Base-by-base conservation (phyloP, 2,888 invertebrate genomes). In the Sinopyrophorus schimmeli region DNA sequence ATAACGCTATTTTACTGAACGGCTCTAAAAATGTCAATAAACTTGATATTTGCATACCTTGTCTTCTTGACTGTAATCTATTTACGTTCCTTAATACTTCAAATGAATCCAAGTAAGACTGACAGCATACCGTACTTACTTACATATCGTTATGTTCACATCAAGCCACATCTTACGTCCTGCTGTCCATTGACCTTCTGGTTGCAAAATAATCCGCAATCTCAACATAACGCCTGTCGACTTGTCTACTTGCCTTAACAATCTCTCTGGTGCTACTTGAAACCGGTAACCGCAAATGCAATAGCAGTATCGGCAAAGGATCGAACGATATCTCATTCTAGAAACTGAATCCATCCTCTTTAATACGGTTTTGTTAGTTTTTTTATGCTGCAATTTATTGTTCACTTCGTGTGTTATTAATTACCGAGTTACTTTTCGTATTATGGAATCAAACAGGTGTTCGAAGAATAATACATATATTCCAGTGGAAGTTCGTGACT, bases 141-240 rank as follows among this genome's bases (percentile, higher is more conserved):
- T 43, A 37, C 30, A 44, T 24, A 20, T 38, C 38, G 38, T 38
- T 12, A 17, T 39, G 46, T 40, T 30, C 35, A 34, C 47, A 28
- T 37, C 37, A 30, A 35, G 11, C 49, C 42, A 52, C 48, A 54
- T 55, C 53, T 47, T 53, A 44, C 47, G 48, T n/a, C 49, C 53
- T 52, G 47, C 47, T 61, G 62, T 62, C 57, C 65, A 48, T 63
- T 63, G 62, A 61, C 62, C 63, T 53, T 59, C 38, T 41, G 21
- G 37, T 55, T 49, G 48, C 57, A 56, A 57, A 60, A 55, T 61
- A 63, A 62, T 63, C 60, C 54, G 58, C 61, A 60, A 63, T 62
- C 60, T 58, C 55, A 57, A 62, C 62, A 58, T 61, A 61, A 62
- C 56, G 59, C 58, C 59, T 41, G 46, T 40, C 50, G 35, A 49